Percentiles rank a stretch among this genome's conserved stretches.
Conservation (phyloP, 2,113 vertebrate genomes). For the Barbus barbus region DNA sequence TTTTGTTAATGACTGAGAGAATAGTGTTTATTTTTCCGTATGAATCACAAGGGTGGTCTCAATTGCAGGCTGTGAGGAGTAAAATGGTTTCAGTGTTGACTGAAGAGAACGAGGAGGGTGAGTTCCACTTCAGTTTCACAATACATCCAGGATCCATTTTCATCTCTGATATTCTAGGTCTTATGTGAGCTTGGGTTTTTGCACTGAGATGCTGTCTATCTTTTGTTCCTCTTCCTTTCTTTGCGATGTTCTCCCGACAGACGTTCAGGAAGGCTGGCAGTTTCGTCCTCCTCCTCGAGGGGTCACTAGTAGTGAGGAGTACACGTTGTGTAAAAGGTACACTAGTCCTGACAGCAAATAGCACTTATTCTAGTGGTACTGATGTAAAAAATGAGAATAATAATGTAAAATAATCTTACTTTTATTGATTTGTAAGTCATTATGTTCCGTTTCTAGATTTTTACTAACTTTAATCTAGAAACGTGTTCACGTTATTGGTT, state of each 20-base stretch:
- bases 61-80: constrained; percentile 68
- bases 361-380: background rate
- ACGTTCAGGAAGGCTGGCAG: constrained; percentile 90
- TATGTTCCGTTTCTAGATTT: too few species aligned
- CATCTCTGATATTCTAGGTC: background rate
- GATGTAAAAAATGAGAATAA: background rate
- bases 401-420: background rate
- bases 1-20: background rate
- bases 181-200: background rate
- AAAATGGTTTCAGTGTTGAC: constrained; percentile 72
- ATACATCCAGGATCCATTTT: background rate
- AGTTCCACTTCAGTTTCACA: constrained; percentile 46
- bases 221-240: background rate
- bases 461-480: background rate
- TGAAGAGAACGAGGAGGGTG: constrained; percentile 79
- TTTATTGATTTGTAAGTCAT: background rate
- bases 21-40: background rate
- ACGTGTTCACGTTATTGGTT: too few species aligned
- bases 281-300: constrained; percentile 95
- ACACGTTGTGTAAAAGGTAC: constrained; percentile 97
- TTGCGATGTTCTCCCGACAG: constrained; percentile 59
- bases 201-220: background rate
- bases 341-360: background rate
- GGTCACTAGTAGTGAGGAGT: constrained; percentile 98
- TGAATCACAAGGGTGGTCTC: background rate